phyloP scores from a whole-genome alignment of 1,140 invertebrate species.

The Gonatopus flavifemur region DNA sequence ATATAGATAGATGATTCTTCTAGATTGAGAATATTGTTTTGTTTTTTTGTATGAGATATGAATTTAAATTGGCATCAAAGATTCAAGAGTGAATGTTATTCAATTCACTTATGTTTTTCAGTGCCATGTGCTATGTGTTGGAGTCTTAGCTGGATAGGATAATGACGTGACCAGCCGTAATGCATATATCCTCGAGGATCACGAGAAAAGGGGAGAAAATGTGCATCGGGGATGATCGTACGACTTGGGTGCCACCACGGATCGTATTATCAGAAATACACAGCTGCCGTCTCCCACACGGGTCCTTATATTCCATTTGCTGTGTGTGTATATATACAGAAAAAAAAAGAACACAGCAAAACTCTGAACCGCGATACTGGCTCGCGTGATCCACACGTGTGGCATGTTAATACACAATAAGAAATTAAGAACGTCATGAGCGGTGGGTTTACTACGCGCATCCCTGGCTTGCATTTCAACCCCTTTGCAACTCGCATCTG shows the following conservation, averaged over 20 bases:
- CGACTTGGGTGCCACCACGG: conserved; percentile 18
- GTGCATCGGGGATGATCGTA: conserved; percentile 22
- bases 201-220: background rate
- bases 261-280: conserved; percentile 46
- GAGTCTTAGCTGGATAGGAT: no score
- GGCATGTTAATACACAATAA: conserved; percentile 53
- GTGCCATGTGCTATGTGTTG: no score
- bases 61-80: no score
- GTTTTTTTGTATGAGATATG: no score
- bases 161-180: conserved; percentile 37
- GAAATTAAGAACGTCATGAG: conserved; percentile 48
- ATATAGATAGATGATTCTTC: no score
- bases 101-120: no score
- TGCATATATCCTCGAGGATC: conserved; percentile 10
- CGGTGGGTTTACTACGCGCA: no score
- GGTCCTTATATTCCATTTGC: conserved; percentile 27
- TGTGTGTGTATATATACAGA: conserved; percentile 21
- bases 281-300: conserved; percentile 51
- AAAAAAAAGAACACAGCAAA: conserved; percentile 24
- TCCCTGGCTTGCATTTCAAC: no score
- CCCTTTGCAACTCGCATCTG: no score
- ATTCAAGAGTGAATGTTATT: no score
- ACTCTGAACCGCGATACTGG: conserved; percentile 41
- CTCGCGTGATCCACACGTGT: conserved; percentile 50
- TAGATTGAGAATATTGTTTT: no score